Conservation (phyloP, 1,140 invertebrate genomes). For the Dreissena rostriformis region DNA sequence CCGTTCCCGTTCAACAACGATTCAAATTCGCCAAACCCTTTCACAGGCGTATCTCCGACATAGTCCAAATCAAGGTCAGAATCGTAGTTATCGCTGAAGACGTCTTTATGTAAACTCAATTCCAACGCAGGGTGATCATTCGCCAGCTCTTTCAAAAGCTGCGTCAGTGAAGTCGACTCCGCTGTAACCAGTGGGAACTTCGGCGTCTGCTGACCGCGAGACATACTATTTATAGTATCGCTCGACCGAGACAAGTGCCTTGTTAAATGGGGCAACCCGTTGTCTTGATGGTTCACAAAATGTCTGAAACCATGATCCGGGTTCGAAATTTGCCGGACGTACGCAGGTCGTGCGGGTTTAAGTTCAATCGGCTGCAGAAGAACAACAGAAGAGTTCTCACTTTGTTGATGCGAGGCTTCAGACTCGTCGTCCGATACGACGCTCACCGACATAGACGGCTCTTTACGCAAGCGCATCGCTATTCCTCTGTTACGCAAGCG, state of each 20-base stretch:
- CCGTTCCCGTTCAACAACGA: constrained; percentile 35
- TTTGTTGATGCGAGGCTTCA: constrained; percentile 68
- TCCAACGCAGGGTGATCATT: constrained; percentile 62
- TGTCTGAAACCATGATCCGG: constrained; percentile 62
- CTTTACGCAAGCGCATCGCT: constrained; percentile 14
- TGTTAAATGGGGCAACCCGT: constrained; percentile 56
- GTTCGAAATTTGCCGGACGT: constrained; percentile 67
- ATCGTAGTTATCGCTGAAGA: constrained; percentile 20
- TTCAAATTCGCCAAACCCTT: constrained; percentile 32
- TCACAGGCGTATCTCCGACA: not conserved
- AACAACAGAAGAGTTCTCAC: constrained; percentile 76
- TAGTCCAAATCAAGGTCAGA: constrained; percentile 27
- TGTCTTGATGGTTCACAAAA: constrained; percentile 58
- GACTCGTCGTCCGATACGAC: constrained; percentile 74
- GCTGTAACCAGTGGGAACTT: constrained; percentile 71
- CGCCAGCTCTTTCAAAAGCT: constrained; percentile 72
- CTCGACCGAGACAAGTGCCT: constrained; percentile 71
- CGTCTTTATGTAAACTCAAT: constrained; percentile 27
- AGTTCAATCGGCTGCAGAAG: constrained; percentile 75
- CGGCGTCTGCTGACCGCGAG: constrained; percentile 72
- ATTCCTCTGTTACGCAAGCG: constrained; percentile 44
- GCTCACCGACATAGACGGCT: constrained; percentile 13
- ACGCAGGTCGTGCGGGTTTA: constrained; percentile 67
- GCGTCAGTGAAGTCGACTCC: constrained; percentile 69
- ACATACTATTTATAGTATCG: constrained; percentile 72